A percentile compares a stretch with the other conserved stretches of the same genome.
These are phyloP conservation scores for Troides helena DNA, from an alignment of 2,888 invertebrate genomes.

Conservation along the genomic window DNA sequence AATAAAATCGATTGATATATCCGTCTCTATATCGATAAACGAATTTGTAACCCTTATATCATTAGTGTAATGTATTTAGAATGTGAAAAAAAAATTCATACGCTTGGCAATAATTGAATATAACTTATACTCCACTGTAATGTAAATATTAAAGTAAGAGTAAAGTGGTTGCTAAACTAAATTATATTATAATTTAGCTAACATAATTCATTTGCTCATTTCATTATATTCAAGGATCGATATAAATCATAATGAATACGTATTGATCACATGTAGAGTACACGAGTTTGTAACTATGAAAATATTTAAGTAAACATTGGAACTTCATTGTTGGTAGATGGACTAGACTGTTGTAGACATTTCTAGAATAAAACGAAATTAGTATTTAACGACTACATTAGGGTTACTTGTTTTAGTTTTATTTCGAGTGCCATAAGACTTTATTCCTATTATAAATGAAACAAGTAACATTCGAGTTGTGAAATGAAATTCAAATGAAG, in stretches of 20 bases:
- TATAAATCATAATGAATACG: background rate
- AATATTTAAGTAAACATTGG: conserved; percentile 16
- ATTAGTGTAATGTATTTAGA: conserved; percentile 66
- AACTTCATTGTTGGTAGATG: conserved; percentile 24
- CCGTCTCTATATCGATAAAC: conserved; percentile 75
- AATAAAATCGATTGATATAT: conserved; percentile 69
- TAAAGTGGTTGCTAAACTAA: conserved; percentile 1
- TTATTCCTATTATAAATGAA: conserved; percentile 49
- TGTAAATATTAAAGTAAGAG: conserved; percentile 35
- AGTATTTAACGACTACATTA: conserved; percentile 23
- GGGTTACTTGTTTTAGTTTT: conserved; percentile 48
- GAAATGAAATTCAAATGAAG: conserved; percentile 69
- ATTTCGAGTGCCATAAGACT: conserved; percentile 73
- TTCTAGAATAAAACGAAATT: conserved; percentile 24
- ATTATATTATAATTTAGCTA: conserved; percentile 1
- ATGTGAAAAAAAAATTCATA: conserved; percentile 57
- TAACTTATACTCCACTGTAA: conserved; percentile 46
- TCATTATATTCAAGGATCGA: conserved; percentile 4
- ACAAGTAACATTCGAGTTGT: conserved; percentile 73
- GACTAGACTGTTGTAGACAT: conserved; percentile 28
- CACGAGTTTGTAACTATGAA: conserved; percentile 24
- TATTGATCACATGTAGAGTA: conserved; percentile 13
- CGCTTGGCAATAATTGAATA: conserved; percentile 75
- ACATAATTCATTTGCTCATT: conserved; percentile 11
- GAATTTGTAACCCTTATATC: conserved; percentile 76